Conservation (phyloP, 1,140 invertebrate species). For the Cyrtorhinus lividipennis region DNA sequence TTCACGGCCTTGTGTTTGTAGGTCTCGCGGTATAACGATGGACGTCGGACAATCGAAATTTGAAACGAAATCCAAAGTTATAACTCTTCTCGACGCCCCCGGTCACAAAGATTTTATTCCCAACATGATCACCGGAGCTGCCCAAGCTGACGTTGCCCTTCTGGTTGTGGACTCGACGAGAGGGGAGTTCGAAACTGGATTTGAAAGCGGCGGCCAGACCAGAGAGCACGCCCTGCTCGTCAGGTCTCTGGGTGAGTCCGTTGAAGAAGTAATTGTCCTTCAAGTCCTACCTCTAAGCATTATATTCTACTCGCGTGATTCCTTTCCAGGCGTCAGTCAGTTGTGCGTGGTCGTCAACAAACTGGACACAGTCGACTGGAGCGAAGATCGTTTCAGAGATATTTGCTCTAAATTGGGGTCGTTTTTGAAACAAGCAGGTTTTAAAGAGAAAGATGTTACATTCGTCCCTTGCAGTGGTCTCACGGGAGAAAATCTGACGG, state of each 20-base stretch:
- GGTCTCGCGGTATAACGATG: conserved; percentile 83
- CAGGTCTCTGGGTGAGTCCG: conserved; percentile 63
- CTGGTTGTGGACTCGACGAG: conserved; percentile 88
- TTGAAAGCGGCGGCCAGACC: conserved; percentile 94
- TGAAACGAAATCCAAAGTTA: conserved; percentile 70
- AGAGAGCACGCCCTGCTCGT: conserved; percentile 91
- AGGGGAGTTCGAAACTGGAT: conserved; percentile 98
- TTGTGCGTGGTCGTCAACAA: conserved; percentile 76
- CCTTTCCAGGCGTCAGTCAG: conserved; percentile 55
- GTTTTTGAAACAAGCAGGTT: conserved; percentile 94
- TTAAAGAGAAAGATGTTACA: conserved; percentile 69
- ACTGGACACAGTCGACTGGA: conserved; percentile 67
- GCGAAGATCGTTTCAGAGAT: conserved; percentile 66
- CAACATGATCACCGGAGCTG: conserved; percentile 93
- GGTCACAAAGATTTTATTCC: conserved; percentile 98
- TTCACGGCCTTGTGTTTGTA: no score
- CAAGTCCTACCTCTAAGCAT: not conserved
- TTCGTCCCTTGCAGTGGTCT: conserved; percentile 94
- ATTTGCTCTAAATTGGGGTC: conserved; percentile 67
- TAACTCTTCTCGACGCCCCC: conserved; percentile 84
- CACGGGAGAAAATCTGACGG: conserved; percentile 79
- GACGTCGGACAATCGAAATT: conserved; percentile 89
- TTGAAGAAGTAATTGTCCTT: no score
- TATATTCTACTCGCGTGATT: not conserved
- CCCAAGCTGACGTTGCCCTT: conserved; percentile 92